Percentiles rank a stretch among this genome's conserved stretches.
These are phyloP conservation scores for Lydus trimaculatus DNA, from an alignment of 2,888 invertebrate genomes.

Conservation along the genomic window DNA sequence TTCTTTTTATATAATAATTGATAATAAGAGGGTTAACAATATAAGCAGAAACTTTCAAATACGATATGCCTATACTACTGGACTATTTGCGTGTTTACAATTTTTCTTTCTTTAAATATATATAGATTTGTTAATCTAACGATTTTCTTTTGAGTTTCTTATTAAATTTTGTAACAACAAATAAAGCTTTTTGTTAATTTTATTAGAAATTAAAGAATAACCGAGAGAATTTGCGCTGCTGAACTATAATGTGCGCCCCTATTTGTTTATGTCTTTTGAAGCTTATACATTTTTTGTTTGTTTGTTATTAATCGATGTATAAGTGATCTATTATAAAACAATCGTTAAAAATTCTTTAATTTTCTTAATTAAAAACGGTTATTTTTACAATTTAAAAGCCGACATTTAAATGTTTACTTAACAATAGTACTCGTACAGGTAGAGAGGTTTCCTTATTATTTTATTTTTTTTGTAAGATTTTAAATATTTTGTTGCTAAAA, in stretches of 20 bases:
- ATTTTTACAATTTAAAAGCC: not conserved
- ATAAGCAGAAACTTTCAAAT: conserved; percentile 48
- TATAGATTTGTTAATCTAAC: not conserved
- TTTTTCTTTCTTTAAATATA: conserved; percentile 18
- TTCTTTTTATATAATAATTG: conserved; percentile 24
- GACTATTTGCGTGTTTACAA: conserved; percentile 49
- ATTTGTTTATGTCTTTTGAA: not conserved
- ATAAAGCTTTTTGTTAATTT: not conserved
- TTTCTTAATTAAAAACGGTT: not conserved
- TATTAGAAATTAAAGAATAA: not conserved
- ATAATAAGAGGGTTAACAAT: conserved; percentile 49
- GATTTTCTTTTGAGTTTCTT: not conserved
- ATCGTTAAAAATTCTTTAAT: no score
- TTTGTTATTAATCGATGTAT: not conserved
- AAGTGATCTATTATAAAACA: not conserved
- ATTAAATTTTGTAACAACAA: not conserved
- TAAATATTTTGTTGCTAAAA: not conserved
- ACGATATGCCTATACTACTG: conserved; percentile 58
- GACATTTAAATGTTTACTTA: not conserved
- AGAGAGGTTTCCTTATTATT: not conserved
- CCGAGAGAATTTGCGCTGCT: not conserved
- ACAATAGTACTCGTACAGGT: not conserved
- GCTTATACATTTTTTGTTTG: not conserved
- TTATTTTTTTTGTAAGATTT: not conserved
- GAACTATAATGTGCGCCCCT: not conserved